A percentile compares a stretch with the other conserved stretches of the same genome.
phyloP scores from a whole-genome alignment of 2,113 vertebrate species.

The Meleagris gallopavo region DNA sequence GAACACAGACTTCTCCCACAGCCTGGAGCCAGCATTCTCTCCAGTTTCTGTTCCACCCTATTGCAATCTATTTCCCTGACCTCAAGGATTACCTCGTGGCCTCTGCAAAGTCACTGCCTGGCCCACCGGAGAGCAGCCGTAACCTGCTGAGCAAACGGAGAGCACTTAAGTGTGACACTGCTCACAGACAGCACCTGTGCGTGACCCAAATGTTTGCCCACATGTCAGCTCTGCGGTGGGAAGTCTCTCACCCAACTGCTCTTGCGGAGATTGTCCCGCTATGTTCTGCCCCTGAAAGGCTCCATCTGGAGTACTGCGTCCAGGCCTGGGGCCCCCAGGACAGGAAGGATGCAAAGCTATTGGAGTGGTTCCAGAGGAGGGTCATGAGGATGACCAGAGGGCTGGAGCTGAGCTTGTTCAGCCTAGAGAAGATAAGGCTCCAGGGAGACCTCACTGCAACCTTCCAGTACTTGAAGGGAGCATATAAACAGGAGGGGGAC shows the following conservation, averaged over 20 bases:
- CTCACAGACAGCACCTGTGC: not conserved
- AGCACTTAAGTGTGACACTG: not conserved
- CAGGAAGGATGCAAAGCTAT: too few relatives aligned
- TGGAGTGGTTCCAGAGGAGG: too few relatives aligned
- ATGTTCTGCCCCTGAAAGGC: too few relatives aligned
- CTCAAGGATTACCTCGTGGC: not conserved
- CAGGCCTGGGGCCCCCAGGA: too few relatives aligned
- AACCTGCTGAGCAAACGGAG: not conserved
- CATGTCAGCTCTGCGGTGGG: not conserved
- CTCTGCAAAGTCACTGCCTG: not conserved
- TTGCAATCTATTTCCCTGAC: not conserved
- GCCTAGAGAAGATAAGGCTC: too few relatives aligned
- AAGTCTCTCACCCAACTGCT: not conserved
- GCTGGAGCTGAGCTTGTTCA: too few relatives aligned
- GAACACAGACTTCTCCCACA: not conserved
- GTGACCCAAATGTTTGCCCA: not conserved
- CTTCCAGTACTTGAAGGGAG: too few relatives aligned
- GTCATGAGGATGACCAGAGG: too few relatives aligned
- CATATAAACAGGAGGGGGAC: too few relatives aligned
- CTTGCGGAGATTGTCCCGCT: too few relatives aligned
- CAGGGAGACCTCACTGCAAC: too few relatives aligned
- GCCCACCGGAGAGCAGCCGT: not conserved
- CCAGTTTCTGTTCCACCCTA: not conserved
- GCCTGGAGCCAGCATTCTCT: not conserved
- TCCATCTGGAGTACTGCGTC: too few relatives aligned